A percentile compares a stretch with the other conserved stretches of the same genome.
These are phyloP conservation scores for Gymnothorax reevesii DNA, from an alignment of 2,797 vertebrate species.

Conservation along the genomic window DNA sequence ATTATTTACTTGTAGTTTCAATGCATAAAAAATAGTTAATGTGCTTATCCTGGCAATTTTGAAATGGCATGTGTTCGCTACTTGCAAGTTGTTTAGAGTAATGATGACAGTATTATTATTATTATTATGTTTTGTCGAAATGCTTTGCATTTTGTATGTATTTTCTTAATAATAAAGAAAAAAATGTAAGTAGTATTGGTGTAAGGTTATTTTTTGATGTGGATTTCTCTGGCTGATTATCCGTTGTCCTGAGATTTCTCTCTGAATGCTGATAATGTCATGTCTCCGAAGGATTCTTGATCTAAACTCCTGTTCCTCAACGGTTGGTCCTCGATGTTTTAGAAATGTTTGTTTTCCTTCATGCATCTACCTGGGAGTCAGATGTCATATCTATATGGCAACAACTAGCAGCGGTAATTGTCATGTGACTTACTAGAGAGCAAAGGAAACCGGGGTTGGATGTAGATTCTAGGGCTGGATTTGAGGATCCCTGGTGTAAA, in stretches of 20 bases:
- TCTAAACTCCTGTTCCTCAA: no score
- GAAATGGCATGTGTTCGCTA: not conserved
- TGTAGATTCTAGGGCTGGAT: no score
- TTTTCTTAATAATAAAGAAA: slow-evolving; percentile 2
- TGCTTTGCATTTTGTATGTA: not conserved
- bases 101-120: not conserved
- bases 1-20: not conserved
- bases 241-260: no score
- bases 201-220: not conserved
- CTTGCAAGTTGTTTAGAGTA: not conserved
- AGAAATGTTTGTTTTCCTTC: no score
- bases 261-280: no score
- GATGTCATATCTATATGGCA: no score
- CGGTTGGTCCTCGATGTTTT: no score
- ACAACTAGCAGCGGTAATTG: no score
- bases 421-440: no score
- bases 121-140: not conserved
- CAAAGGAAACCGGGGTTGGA: not conserved
- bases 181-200: not conserved
- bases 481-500: not conserved
- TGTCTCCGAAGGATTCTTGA: no score
- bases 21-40: not conserved
- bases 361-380: no score
- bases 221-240: not conserved
- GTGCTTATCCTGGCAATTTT: not conserved